Evolutionary conservation across 2,797 vertebrate genomes (phyloP), one percentile per base, ranked within the genome.

Genomic region (Scolopax bukidnonensis): DNA sequence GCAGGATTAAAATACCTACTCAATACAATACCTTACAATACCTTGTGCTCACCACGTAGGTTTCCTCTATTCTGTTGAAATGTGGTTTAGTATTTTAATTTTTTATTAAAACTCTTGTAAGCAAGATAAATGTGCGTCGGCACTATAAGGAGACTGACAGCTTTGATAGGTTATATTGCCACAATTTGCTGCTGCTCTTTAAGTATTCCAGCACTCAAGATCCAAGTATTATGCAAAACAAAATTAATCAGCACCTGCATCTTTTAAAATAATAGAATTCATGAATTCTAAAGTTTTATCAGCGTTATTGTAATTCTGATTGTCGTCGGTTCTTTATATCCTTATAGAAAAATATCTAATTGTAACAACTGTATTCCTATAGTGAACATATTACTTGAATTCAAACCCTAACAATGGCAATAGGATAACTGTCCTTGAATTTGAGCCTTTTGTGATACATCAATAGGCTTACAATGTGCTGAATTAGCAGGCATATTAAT

Each of bases 401-500:
- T 98, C 98, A 98, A 98, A 97, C 98, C 95, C 98, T 99, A 99
- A 99, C 99, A 99, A 99, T 99, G 98, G 99, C 98, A 98, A 98
- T 98, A 98, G 98, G 99, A 99, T 99, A 99, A 99, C 99, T 99
- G 99, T 99, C 99, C 99, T 98, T 98, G 98, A 98, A 98, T 98
- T 98, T 98, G 98, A 97, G 98, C 96, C 98, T 98, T 99, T 99
- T 99, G 99, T 99, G 98, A 96, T 98, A 98, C 98, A 98, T 99
- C 99, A 99, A 99, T 99, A 98, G 99, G 99, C 99, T 99, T 99
- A 99, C 99, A 99, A 98, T 99, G 99, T 98, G 98, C 98, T 99
- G 99, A 99, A 99, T 99, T 99, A 99, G 99, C 98, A 99, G 98
- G 99, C 99, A 99, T 99, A 99, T 99, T 99, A 99, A 99, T 99